phyloP scores from a whole-genome alignment of 2,113 vertebrate genomes.

The Heliornis fulica region DNA sequence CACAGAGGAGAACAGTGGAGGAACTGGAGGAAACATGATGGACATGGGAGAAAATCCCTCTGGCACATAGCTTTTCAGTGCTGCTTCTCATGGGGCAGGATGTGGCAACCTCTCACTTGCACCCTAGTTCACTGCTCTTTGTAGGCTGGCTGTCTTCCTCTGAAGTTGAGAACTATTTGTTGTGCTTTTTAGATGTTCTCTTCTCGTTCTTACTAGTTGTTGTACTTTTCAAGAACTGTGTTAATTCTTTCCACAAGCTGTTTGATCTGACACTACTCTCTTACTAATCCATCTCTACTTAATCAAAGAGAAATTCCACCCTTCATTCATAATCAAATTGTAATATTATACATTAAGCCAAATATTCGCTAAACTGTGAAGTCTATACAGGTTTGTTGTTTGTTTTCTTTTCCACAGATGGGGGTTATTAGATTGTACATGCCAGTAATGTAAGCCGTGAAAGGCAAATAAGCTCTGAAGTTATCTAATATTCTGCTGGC shows the following conservation, averaged over 20 bases:
- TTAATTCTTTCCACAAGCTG: background rate
- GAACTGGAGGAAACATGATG: background rate
- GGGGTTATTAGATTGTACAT: background rate
- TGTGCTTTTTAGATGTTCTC: background rate
- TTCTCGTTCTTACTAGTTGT: background rate
- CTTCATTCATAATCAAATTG: background rate
- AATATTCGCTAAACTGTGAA: background rate
- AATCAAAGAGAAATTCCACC: background rate
- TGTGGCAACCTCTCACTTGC: background rate
- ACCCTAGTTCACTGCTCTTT: background rate
- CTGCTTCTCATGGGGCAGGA: background rate
- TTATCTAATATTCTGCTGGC: background rate
- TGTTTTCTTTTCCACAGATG: background rate
- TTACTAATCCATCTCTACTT: background rate
- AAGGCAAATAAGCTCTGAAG: slow-evolving; percentile 36
- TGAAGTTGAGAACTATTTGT: background rate
- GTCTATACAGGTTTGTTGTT: background rate
- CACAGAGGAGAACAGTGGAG: background rate
- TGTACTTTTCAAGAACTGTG: background rate
- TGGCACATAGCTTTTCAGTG: background rate
- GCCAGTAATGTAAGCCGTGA: background rate
- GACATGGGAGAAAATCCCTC: slow-evolving; percentile 5
- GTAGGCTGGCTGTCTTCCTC: background rate
- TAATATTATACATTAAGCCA: background rate
- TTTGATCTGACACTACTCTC: background rate